Evolutionary conservation across 1,140 invertebrate species (phyloP).

Genomic region (Drosophila sproati): DNA sequence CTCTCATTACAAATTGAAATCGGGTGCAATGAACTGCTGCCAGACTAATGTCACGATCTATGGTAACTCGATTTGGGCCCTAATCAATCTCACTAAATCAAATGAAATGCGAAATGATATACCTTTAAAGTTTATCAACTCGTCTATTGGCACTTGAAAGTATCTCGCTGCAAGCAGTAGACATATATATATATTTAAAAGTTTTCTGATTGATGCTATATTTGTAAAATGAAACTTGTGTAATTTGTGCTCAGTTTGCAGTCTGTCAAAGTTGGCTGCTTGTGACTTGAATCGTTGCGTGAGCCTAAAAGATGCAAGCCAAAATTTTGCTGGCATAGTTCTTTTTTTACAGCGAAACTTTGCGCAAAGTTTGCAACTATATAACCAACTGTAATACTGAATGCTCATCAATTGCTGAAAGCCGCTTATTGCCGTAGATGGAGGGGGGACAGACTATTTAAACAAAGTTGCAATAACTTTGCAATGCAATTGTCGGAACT

Average conservation of each 20-base stretch:
- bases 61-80: background rate
- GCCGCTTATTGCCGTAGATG: background rate
- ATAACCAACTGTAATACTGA: constrained; percentile 19
- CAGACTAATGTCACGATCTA: background rate
- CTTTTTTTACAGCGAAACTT: constrained; percentile 8
- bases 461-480: constrained; percentile 78
- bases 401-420: constrained; percentile 64
- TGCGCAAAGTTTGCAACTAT: constrained; percentile 25
- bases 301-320: constrained; percentile 39
- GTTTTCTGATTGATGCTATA: background rate
- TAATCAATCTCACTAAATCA: background rate
- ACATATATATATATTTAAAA: background rate
- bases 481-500: constrained; percentile 31
- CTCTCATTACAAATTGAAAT: constrained; percentile 52
- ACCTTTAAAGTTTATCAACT: background rate
- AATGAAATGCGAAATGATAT: too few relatives aligned
- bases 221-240: background rate
- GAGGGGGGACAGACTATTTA: constrained; percentile 40
- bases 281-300: constrained; percentile 6
- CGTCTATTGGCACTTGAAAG: background rate
- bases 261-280: constrained; percentile 1
- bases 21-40: constrained; percentile 49
- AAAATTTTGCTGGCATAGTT: constrained; percentile 14
- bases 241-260: background rate
- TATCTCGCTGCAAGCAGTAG: background rate